A percentile compares a stretch with the other conserved stretches of the same genome.
Conservation (phyloP, 2,797 vertebrate genomes). For the Spinus pinus region DNA sequence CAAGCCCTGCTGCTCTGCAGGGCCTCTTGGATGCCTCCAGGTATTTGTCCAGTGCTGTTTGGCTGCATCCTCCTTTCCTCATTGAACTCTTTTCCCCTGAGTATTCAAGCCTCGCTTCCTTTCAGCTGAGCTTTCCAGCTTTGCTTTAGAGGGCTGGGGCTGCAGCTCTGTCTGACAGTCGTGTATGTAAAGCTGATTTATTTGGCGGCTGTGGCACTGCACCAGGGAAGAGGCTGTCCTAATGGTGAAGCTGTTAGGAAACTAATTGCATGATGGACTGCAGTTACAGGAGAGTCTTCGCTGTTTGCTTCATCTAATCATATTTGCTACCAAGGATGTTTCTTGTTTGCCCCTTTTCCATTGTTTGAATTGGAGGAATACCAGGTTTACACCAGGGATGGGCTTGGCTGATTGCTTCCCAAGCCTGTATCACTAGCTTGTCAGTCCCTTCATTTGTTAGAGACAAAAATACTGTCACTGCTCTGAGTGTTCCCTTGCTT, state of each 20-base stretch:
- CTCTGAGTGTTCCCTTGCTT: neutral
- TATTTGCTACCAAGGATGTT: conserved; percentile 18
- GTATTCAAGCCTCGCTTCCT: neutral
- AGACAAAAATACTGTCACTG: neutral
- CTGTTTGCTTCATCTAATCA: conserved; percentile 40
- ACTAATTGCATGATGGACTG: conserved; percentile 41
- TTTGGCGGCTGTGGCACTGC: neutral
- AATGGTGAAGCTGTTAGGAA: conserved; percentile 30
- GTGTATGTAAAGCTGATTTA: neutral
- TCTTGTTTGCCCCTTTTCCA: neutral
- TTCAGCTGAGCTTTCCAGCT: neutral
- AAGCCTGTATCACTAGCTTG: neutral
- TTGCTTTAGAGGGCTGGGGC: neutral
- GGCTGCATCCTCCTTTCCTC: neutral
- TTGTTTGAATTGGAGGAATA: neutral
- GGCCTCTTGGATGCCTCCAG: neutral
- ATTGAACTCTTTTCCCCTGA: neutral
- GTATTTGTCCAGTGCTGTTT: neutral
- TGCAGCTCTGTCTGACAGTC: neutral
- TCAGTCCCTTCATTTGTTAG: neutral
- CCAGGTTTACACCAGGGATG: neutral
- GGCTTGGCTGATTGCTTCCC: neutral
- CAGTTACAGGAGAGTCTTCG: neutral
- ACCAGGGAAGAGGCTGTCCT: neutral
- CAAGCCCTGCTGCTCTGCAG: neutral